A percentile compares a stretch with the other conserved stretches of the same genome.
Evolutionary conservation across 2,888 invertebrate genomes (phyloP).

Genomic region (Leuctra nigra): DNA sequence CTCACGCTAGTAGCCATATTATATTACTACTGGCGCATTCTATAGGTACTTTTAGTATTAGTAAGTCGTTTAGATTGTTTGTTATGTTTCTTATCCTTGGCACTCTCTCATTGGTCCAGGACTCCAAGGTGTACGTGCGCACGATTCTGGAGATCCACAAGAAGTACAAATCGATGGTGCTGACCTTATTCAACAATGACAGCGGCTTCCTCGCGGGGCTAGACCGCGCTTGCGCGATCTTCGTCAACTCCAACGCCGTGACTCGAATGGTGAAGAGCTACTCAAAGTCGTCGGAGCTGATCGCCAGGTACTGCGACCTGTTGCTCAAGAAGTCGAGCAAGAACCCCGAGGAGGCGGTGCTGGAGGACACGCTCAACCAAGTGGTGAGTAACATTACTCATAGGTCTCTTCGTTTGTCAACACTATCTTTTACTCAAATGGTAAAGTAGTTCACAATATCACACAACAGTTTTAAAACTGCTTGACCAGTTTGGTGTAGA

Average conservation of each 20-base stretch:
- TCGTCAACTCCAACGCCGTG: conserved; percentile 95
- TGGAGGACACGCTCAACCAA: conserved; percentile 97
- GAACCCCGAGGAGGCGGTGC: conserved; percentile 96
- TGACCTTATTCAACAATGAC: conserved; percentile 93
- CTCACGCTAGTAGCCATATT: too few relatives aligned
- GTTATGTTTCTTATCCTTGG: too few relatives aligned
- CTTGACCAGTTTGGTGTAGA: too few relatives aligned
- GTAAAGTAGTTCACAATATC: too few relatives aligned
- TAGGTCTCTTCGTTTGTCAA: too few relatives aligned
- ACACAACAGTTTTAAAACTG: too few relatives aligned
- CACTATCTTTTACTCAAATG: too few relatives aligned
- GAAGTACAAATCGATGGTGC: conserved; percentile 92
- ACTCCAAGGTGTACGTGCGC: conserved; percentile 95
- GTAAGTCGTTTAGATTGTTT: too few relatives aligned
- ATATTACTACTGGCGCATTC: too few relatives aligned
- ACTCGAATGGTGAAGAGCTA: conserved; percentile 81
- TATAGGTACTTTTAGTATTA: too few relatives aligned
- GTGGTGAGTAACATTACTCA: conserved; percentile 73
- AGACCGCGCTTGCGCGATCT: conserved; percentile 95
- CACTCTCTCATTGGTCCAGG: conserved; percentile 60
- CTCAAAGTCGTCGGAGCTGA: conserved; percentile 88
- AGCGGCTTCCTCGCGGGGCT: conserved; percentile 95
- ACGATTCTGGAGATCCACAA: conserved; percentile 96
- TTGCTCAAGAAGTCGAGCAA: conserved; percentile 96
- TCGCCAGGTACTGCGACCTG: conserved; percentile 97